phyloP scores from a whole-genome alignment of 2,797 vertebrate genomes.

The Salarias fasciatus region DNA sequence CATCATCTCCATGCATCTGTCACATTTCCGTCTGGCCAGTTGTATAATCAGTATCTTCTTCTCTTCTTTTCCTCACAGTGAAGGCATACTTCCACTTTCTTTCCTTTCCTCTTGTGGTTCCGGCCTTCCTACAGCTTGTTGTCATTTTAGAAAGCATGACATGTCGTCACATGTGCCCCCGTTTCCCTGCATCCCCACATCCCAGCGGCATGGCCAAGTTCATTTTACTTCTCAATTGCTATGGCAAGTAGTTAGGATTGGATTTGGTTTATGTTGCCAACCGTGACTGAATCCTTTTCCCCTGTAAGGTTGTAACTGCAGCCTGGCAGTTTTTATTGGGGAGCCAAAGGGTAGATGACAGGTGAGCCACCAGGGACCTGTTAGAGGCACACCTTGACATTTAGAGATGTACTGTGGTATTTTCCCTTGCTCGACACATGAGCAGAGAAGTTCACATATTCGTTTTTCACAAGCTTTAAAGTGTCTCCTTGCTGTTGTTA shows the following conservation, averaged over 20 bases:
- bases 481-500: constrained; percentile 33
- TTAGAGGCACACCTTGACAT: constrained; percentile 64
- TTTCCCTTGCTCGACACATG: constrained; percentile 31
- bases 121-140: constrained; percentile 16
- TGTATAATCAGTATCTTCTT: constrained; percentile 1
- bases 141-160: no score
- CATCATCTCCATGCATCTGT: constrained; percentile 8
- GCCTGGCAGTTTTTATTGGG: constrained; percentile 59
- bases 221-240: constrained; percentile 42
- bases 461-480: constrained; percentile 30
- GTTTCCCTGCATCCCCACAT: constrained; percentile 21
- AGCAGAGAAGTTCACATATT: constrained; percentile 22
- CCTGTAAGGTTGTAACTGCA: constrained; percentile 43
- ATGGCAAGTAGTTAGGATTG: constrained; percentile 49
- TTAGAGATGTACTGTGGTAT: constrained; percentile 41
- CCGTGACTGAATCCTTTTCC: constrained; percentile 58
- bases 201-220: constrained; percentile 29
- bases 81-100: not conserved
- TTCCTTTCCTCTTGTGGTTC: not conserved
- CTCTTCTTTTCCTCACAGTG: constrained; percentile 4
- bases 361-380: constrained; percentile 65
- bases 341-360: constrained; percentile 60
- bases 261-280: constrained; percentile 57
- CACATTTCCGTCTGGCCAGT: constrained; percentile 10
- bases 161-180: constrained; percentile 8